Evolutionary conservation across 1,140 invertebrate species (phyloP).

Genomic region (Sarcophaga peregrina): DNA sequence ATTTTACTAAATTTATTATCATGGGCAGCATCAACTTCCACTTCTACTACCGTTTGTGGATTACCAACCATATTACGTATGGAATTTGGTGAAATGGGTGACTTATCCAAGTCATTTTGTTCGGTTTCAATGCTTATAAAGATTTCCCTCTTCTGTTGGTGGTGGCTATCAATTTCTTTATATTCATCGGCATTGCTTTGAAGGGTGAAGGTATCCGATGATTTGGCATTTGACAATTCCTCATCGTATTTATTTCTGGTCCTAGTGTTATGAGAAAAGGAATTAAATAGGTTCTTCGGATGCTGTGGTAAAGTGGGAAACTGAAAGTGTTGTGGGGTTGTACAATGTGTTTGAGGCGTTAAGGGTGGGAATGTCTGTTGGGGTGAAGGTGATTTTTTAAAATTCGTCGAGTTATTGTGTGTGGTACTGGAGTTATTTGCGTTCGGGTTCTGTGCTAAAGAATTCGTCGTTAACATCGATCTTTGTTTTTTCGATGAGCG

Average conservation of each 20-base stretch:
- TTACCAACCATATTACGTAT: constrained; percentile 63
- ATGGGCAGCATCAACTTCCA: constrained; percentile 56
- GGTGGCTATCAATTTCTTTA: constrained; percentile 42
- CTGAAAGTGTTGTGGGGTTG: constrained; percentile 22
- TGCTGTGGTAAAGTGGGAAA: constrained; percentile 26
- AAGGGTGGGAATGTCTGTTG: constrained; percentile 36
- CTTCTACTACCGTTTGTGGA: constrained; percentile 56
- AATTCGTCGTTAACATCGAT: constrained; percentile 58
- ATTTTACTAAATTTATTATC: constrained; percentile 64
- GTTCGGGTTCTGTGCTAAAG: constrained; percentile 28
- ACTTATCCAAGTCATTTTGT: constrained; percentile 56
- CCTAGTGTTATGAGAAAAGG: constrained; percentile 25
- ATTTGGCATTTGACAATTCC: constrained; percentile 5
- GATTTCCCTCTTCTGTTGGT: constrained; percentile 59
- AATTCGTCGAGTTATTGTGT: constrained; percentile 29
- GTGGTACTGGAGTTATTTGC: constrained; percentile 46
- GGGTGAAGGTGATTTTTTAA: not conserved
- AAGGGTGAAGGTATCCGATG: constrained; percentile 10
- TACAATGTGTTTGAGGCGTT: constrained; percentile 1
- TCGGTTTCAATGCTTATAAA: constrained; percentile 65
- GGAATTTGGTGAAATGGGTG: constrained; percentile 58
- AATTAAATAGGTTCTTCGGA: constrained; percentile 28
- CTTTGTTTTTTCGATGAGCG: constrained; percentile 60
- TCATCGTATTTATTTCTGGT: constrained; percentile 33
- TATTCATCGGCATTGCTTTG: constrained; percentile 46